A percentile compares a stretch with the other conserved stretches of the same genome.
phyloP scores from a whole-genome alignment of 1,140 invertebrate genomes.

The Charaxes varanes region DNA sequence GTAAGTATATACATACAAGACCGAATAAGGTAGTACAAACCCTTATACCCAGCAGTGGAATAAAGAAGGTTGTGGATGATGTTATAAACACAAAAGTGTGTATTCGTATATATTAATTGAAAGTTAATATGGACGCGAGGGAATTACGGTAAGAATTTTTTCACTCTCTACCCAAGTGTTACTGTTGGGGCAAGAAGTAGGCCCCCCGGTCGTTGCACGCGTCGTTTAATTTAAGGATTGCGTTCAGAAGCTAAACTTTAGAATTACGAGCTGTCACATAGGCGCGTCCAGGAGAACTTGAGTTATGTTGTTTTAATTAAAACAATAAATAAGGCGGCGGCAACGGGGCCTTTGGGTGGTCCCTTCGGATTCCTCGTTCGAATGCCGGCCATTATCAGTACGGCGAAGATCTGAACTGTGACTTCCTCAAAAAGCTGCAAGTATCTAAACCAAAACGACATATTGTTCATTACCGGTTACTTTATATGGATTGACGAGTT shows the following conservation, averaged over 20 bases:
- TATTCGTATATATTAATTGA: too few species aligned
- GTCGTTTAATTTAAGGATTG: constrained; percentile 38
- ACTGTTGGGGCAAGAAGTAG: constrained; percentile 1
- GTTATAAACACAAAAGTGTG: too few species aligned
- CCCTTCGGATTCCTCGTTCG: constrained; percentile 36
- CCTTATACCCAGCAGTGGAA: too few species aligned
- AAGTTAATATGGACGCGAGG: too few species aligned
- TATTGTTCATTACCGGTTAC: too few species aligned
- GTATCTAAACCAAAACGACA: not conserved
- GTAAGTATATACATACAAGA: too few species aligned
- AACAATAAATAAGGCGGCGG: constrained; percentile 53
- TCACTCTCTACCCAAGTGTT: not conserved
- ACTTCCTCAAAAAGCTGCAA: not conserved
- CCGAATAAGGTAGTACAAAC: too few species aligned
- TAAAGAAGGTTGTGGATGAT: too few species aligned
- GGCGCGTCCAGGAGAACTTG: constrained; percentile 37
- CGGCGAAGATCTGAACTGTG: constrained; percentile 27
- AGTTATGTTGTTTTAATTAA: constrained; percentile 68
- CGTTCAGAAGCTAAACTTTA: constrained; percentile 44
- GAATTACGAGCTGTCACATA: constrained; percentile 54
- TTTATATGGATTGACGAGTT: too few species aligned
- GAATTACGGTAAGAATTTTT: too few species aligned
- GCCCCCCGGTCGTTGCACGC: constrained; percentile 21
- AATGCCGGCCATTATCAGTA: constrained; percentile 46
- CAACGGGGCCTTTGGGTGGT: constrained; percentile 43